These are phyloP conservation scores for Myrmecobius fasciatus DNA, from an alignment of 2,113 vertebrate species.

Conservation along the genomic window DNA sequence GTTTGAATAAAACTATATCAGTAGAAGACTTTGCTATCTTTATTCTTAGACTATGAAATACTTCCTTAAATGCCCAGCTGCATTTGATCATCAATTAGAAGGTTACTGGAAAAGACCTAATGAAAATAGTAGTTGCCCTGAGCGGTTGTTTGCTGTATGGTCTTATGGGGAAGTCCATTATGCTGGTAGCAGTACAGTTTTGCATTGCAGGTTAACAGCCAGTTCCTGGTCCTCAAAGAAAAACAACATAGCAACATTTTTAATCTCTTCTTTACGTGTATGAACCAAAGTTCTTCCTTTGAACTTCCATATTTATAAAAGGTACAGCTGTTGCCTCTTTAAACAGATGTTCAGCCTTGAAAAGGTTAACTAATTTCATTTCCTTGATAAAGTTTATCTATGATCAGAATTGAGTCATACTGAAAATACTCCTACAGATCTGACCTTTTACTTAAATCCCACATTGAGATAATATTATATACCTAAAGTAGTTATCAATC, in stretches of 20 bases:
- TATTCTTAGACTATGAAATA: neutral
- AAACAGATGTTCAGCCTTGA: slow-evolving; percentile 73
- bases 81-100: neutral
- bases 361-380: slow-evolving; percentile 86
- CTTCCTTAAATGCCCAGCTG: neutral
- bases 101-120: neutral
- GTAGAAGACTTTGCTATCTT: neutral
- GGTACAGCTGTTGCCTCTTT: slow-evolving; percentile 44
- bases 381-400: slow-evolving; percentile 84
- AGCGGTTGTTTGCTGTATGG: neutral
- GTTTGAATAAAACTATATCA: neutral
- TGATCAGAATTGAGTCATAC: slow-evolving; percentile 87
- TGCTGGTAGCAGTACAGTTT: neutral
- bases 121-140: neutral
- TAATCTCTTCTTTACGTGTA: slow-evolving; percentile 65
- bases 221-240: slow-evolving; percentile 46
- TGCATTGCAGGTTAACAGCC: neutral
- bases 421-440: slow-evolving; percentile 85
- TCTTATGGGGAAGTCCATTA: neutral
- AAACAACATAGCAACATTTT: slow-evolving; percentile 56
- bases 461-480: slow-evolving; percentile 84
- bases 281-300: slow-evolving; percentile 68
- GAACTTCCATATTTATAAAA: slow-evolving; percentile 64
- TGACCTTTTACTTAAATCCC: slow-evolving; percentile 88
- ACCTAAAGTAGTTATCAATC: slow-evolving; percentile 84